Evolutionary conservation across 2,888 invertebrate species (phyloP), one percentile per base, ranked within the genome.

Genomic region (Cephalotes varians): DNA sequence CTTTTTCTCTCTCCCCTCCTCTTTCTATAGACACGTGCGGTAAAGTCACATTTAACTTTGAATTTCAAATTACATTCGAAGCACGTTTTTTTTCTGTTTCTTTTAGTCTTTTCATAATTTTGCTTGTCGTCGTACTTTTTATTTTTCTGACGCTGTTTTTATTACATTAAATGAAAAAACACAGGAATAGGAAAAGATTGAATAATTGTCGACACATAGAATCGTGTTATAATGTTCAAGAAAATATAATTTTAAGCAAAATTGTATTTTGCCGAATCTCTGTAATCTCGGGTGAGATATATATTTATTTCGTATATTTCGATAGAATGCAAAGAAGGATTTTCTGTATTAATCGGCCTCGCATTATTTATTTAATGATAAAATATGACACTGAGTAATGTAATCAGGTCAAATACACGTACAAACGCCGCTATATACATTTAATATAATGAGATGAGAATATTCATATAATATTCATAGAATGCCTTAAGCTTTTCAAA

Each of bases 391-490:
- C n/a, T 28, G 28, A 10, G 2, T 44, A 40, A 60, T 40, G 12
- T 72, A 40, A n/a, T 60, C 44, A n/a, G 15, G 12, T n/a, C n/a
- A n/a, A n/a, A n/a, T n/a, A n/a, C n/a, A n/a, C n/a, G n/a, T 34
- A 58, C 44, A 60, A 58, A 72, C 28, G 31, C 15, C 4, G 44
- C n/a, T 9, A 60, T 15, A 31, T 60, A 60, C 21, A 31, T 60
- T 69, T 34, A 56, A 40, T 56, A 25, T 44, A 73, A 73, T 60
- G 60, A 60, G 21, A 15, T 31, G 62, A 44, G n/a, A 60, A 73
- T 73, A 73, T 73, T 73, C 73, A 60, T 73, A 73, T 73, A 73
- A 60, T 44, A 73, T 73, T 40, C 72, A n/a, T 21, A 21, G 10
- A 25, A 56, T 40, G 51, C 15, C 25, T 71, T 54, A 18, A 34